Conservation (phyloP, 2,888 invertebrate species). For the Azorinus chamasolen region DNA sequence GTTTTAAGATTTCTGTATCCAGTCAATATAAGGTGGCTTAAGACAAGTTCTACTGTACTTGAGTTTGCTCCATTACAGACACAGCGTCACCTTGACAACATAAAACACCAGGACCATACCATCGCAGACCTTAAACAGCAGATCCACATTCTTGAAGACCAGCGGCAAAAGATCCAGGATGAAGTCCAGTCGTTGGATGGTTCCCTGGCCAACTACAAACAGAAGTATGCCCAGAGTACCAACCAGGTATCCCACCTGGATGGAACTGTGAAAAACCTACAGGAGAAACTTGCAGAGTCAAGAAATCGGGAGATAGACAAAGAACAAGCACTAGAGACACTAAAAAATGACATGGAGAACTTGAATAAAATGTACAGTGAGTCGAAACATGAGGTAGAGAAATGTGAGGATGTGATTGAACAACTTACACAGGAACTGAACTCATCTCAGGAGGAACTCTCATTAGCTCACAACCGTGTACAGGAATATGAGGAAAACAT, state of each 20-base stretch:
- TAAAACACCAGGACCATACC: slow-evolving; percentile 76
- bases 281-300: slow-evolving; percentile 81
- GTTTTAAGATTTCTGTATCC: too few species aligned
- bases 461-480: slow-evolving; percentile 75
- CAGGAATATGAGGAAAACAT: slow-evolving; percentile 79
- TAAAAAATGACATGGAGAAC: slow-evolving; percentile 79
- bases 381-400: slow-evolving; percentile 78
- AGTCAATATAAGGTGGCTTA: too few species aligned
- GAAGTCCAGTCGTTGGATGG: slow-evolving; percentile 74
- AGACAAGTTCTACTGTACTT: too few species aligned
- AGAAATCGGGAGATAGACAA: slow-evolving; percentile 80
- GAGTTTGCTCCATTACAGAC: slow-evolving; percentile 65
- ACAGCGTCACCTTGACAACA: slow-evolving; percentile 71
- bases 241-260: slow-evolving; percentile 79
- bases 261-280: slow-evolving; percentile 75
- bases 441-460: slow-evolving; percentile 80
- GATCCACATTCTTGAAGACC: slow-evolving; percentile 79
- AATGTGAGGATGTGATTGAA: slow-evolving; percentile 84
- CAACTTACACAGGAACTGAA: slow-evolving; percentile 83
- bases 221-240: slow-evolving; percentile 78
- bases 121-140: slow-evolving; percentile 80
- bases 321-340: slow-evolving; percentile 76
- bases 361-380: slow-evolving; percentile 79
- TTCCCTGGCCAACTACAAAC: slow-evolving; percentile 77
- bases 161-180: slow-evolving; percentile 74